Evolutionary conservation across 2,113 vertebrate genomes (phyloP).

Genomic region (Sebastes schlegelii): DNA sequence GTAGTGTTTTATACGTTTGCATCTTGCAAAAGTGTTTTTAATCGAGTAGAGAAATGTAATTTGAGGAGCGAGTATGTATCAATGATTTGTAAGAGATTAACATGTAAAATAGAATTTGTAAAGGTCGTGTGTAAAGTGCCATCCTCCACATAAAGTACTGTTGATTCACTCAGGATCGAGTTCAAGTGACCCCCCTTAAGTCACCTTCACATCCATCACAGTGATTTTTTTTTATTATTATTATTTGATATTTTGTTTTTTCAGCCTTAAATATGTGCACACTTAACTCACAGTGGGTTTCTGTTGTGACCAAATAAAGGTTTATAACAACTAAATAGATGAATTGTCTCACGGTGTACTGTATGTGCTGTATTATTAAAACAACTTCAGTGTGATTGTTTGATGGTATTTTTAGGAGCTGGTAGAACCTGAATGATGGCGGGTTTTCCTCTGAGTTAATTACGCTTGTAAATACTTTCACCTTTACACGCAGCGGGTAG

Average conservation of each 20-base stretch:
- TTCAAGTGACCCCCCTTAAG: not conserved
- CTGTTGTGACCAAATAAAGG: slow-evolving; percentile 72
- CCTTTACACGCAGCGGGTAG: too few relatives aligned
- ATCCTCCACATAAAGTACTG: slow-evolving; percentile 3
- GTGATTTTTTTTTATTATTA: not conserved
- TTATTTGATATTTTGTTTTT: not conserved
- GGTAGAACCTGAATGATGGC: not conserved
- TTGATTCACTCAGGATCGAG: slow-evolving; percentile 2
- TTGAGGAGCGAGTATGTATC: slow-evolving; percentile 39
- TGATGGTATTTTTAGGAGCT: not conserved
- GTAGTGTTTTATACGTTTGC: slow-evolving; percentile 61
- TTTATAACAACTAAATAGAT: slow-evolving; percentile 41
- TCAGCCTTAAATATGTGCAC: slow-evolving; percentile 26
- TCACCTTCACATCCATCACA: slow-evolving; percentile 30
- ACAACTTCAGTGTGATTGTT: not conserved
- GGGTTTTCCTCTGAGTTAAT: too few relatives aligned
- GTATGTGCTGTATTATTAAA: not conserved
- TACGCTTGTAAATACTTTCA: too few relatives aligned
- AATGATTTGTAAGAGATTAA: slow-evolving; percentile 43
- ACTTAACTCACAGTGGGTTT: slow-evolving; percentile 28
- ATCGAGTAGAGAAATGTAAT: slow-evolving; percentile 53
- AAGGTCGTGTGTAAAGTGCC: slow-evolving; percentile 44
- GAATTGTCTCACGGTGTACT: not conserved
- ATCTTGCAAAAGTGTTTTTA: slow-evolving; percentile 64
- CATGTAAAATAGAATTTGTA: slow-evolving; percentile 67